phyloP scores from a whole-genome alignment of 2,888 invertebrate genomes.

The Chorisops tibialis region DNA sequence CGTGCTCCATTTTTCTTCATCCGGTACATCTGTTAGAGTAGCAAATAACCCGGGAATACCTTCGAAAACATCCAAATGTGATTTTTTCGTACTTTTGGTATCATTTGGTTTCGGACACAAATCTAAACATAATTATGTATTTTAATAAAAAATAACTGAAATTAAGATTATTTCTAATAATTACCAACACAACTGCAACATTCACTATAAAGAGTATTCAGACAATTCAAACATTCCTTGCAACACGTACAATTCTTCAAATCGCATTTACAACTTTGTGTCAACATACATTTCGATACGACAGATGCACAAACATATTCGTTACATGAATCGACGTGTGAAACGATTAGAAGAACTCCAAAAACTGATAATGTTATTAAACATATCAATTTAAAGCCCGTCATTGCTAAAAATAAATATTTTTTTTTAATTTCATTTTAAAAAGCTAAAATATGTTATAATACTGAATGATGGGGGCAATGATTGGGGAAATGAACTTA shows the following conservation, averaged over 20 bases:
- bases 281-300: constrained; percentile 94
- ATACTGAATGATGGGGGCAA: too few relatives aligned
- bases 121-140: constrained; percentile 57
- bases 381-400: background rate
- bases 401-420: background rate
- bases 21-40: constrained; percentile 75
- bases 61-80: constrained; percentile 81
- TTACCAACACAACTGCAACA: constrained; percentile 97
- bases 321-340: constrained; percentile 60
- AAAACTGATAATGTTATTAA: background rate
- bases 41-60: constrained; percentile 80
- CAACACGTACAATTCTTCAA: constrained; percentile 90
- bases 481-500: too few relatives aligned
- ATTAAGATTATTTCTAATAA: constrained; percentile 44
- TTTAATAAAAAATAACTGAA: constrained; percentile 18
- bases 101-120: constrained; percentile 85
- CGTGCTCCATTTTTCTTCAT: constrained; percentile 80
- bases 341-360: constrained; percentile 14
- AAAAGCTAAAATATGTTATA: too few relatives aligned
- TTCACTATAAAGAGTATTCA: constrained; percentile 84
- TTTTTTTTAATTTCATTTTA: too few relatives aligned
- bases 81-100: constrained; percentile 72
- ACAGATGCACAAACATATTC: constrained; percentile 94
- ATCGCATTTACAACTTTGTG: constrained; percentile 94
- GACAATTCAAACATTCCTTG: constrained; percentile 87